phyloP scores from a whole-genome alignment of 2,113 vertebrate genomes.

The Taxidea taxus region DNA sequence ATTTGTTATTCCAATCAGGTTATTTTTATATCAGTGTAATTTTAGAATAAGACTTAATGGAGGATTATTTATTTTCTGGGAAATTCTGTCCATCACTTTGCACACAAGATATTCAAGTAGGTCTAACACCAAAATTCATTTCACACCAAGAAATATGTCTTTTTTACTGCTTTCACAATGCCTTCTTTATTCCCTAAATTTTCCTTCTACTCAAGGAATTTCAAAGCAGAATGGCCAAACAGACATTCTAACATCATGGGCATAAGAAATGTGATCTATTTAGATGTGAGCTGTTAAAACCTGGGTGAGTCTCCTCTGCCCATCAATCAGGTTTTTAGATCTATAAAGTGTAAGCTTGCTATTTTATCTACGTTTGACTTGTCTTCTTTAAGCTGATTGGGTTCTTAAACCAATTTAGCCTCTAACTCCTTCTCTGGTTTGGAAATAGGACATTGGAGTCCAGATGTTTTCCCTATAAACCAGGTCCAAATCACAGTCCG shows the following conservation, averaged over 20 bases:
- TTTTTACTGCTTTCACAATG: neutral
- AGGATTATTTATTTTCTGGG: conserved; percentile 52
- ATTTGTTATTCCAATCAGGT: conserved; percentile 60
- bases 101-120: conserved; percentile 24
- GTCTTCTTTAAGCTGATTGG: neutral
- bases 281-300: neutral
- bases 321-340: neutral
- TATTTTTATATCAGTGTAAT: conserved; percentile 64
- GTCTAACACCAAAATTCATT: conserved; percentile 48
- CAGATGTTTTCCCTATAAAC: neutral
- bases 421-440: neutral
- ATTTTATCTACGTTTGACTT: conserved; percentile 23
- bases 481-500: neutral
- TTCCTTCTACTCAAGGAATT: conserved; percentile 23
- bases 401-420: neutral
- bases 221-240: neutral
- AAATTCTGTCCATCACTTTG: conserved; percentile 43
- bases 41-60: conserved; percentile 45
- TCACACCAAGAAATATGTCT: conserved; percentile 34
- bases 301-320: neutral
- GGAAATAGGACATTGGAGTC: neutral
- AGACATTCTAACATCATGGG: neutral
- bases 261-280: neutral
- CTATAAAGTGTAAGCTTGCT: neutral
- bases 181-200: neutral